Base-by-base conservation (phyloP, 2,797 vertebrate species). In the Sebastolobus alascanus region DNA sequence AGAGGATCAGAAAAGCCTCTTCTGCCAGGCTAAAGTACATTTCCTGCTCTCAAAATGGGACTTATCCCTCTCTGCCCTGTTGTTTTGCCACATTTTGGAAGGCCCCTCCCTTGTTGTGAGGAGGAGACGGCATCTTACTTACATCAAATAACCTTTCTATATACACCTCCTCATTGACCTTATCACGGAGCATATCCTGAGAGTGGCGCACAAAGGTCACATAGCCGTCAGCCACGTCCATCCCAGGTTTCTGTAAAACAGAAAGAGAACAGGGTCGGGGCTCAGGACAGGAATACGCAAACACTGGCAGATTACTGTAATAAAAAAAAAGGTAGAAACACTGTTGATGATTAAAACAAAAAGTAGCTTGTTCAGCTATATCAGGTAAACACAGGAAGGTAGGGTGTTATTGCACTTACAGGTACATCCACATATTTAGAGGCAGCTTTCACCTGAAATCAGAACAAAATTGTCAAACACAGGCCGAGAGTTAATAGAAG, bases 61-160 rank as follows among this genome's bases (percentile, higher is more conserved):
- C 98, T 99, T 99, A 99, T 99, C 98, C 97, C 97, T 96, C 93
- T 88, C 97, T 98, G 97, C 97, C 97, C 97, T 91, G 95, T 97
- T 96, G 98, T 99, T 99, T 98, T 98, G 97, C 97, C 98, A 99
- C 98, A 99, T 99, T 99, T 97, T 96, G 95, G 95, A 96, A 93
- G 95, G 96, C 97, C 97, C 98, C 97, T 97, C 96, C 97, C 96
- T 90, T 91, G 18, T 96, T 96, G 91, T 95, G 83, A 89, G 96
- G 96, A 97, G 97, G 97, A 97, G 97, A 96, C 96, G 97, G 98
- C 98, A 99, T 99, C 92, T 96, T 98, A 99, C 98, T 99, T 99
- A 99, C 98, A 97, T 99, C 98, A 99, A 99, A 99, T 99, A 99
- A 99, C 97, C 98, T 99, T 98, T 99, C 98, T 99, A 99, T 99